These are phyloP conservation scores for Leucania comma DNA, from an alignment of 2,888 invertebrate genomes.

Conservation along the genomic window DNA sequence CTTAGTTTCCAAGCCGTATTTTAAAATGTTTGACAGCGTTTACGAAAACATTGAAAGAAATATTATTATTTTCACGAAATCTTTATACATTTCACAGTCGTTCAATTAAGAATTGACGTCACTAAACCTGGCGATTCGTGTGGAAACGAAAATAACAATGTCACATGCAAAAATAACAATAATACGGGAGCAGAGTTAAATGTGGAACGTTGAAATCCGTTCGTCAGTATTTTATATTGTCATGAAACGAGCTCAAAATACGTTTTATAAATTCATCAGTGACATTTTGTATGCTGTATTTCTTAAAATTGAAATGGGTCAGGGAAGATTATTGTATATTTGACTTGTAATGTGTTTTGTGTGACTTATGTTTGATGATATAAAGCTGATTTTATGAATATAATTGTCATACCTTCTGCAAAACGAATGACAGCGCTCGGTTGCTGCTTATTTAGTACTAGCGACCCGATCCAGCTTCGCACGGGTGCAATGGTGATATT, in stretches of 20 bases:
- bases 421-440: background rate
- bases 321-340: slow-evolving; percentile 25
- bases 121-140: slow-evolving; percentile 43
- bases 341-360: slow-evolving; percentile 11
- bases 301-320: slow-evolving; percentile 51
- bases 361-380: background rate
- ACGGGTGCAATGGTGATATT: too few species aligned
- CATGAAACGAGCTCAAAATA: slow-evolving; percentile 38
- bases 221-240: slow-evolving; percentile 53
- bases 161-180: slow-evolving; percentile 65
- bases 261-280: slow-evolving; percentile 42
- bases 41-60: slow-evolving; percentile 43
- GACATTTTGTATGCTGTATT: slow-evolving; percentile 22
- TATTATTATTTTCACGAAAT: slow-evolving; percentile 33
- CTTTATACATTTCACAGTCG: slow-evolving; percentile 33
- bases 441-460: too few species aligned
- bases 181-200: slow-evolving; percentile 37
- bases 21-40: slow-evolving; percentile 39
- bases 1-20: background rate
- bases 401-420: background rate
- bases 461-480: too few species aligned
- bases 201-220: slow-evolving; percentile 41
- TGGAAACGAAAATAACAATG: slow-evolving; percentile 64
- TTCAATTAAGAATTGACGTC: slow-evolving; percentile 62
- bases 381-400: background rate